Evolutionary conservation across 1,140 invertebrate genomes (phyloP), one percentile per base, ranked within the genome.

Genomic region (Drosophila oshimai): DNA sequence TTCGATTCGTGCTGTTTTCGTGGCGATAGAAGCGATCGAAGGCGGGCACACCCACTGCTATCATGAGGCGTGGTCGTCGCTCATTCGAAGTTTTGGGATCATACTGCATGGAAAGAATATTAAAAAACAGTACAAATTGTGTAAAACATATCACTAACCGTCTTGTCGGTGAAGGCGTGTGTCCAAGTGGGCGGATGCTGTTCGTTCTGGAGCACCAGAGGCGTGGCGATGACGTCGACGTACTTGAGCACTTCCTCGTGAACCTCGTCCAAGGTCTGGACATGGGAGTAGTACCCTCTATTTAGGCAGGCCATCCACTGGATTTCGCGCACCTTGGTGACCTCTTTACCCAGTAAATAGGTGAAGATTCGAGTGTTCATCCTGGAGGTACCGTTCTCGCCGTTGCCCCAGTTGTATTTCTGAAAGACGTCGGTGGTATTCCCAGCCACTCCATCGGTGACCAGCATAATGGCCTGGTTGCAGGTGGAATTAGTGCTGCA

Each of bases 381-480:
- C 28, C 62, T 57, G 28, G 91, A 93, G 0, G 92, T 93, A 13
- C 76, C 88, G 28, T 92, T 90, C 6, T 93, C 93, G 0, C 92
- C 92, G 55, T 95, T 94, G 15, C 93, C 92, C 91, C 94, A 94
- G 90, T 99, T 99, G 91, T 97, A 96, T 41, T 94, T 91, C 69
- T 96, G 92, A 81, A 99, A 98, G 6, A 99, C 94, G 69, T 95
- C 95, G 22, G 97, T 97, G 42, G 96, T 94, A 88, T 97, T 98
- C 44, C 95, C 95, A 1, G 97, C 95, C n/a, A 99, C 95, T 24
- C 98, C 98, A 92, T 99, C 99, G 0, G 99, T 99, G 37, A 99
- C 95, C n/a, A 99, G 91, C 98, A 99, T 99, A 36, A 99, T 98
- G 6, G 98, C 95, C 92, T 99, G 98, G 92, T 99, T 99, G 87